Conservation (phyloP, 2,888 invertebrate species). For the Thereva unica region DNA sequence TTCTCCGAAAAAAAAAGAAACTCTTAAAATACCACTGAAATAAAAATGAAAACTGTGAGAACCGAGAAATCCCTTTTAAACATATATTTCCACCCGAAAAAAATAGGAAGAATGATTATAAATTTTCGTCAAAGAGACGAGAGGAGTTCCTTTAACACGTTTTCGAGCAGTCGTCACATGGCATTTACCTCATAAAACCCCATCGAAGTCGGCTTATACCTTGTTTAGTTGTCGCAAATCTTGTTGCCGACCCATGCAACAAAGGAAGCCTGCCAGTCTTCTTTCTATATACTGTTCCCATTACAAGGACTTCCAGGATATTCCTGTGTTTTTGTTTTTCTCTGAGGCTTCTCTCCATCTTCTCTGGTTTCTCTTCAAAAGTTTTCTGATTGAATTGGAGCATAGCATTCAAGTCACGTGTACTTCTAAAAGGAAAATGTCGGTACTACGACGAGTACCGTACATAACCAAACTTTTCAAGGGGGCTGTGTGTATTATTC, state of each 20-base stretch:
- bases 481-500: slow-evolving; percentile 24
- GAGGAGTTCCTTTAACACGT: background rate
- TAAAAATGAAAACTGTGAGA: no score
- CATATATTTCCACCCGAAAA: no score
- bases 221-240: slow-evolving; percentile 7
- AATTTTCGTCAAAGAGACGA: no score
- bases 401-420: slow-evolving; percentile 33
- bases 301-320: background rate
- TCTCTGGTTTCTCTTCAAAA: slow-evolving; percentile 17
- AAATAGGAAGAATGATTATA: no score
- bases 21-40: no score
- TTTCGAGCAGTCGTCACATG: slow-evolving; percentile 22
- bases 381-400: slow-evolving; percentile 34
- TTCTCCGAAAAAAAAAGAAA: no score
- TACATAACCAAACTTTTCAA: slow-evolving; percentile 34
- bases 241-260: slow-evolving; percentile 22
- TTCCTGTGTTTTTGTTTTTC: slow-evolving; percentile 24
- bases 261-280: slow-evolving; percentile 7
- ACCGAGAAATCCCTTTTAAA: no score
- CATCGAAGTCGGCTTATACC: background rate
- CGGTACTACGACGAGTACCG: background rate
- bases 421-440: slow-evolving; percentile 34
- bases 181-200: background rate
- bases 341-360: slow-evolving; percentile 5
- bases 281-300: background rate